Percentiles rank a stretch among this genome's conserved stretches.
phyloP scores from a whole-genome alignment of 2,797 vertebrate species.

The Enteromius viviparus region DNA sequence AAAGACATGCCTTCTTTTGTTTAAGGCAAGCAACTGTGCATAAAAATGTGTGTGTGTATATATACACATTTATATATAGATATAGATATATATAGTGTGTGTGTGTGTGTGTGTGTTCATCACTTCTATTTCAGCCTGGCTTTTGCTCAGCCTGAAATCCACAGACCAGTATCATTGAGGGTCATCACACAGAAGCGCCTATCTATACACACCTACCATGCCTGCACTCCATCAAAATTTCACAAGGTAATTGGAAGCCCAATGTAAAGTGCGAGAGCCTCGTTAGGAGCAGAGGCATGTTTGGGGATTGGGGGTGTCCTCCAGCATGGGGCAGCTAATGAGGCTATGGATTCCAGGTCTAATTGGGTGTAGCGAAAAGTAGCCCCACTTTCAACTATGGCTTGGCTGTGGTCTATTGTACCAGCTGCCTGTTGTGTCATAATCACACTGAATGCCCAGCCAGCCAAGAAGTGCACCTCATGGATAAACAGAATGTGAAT shows the following conservation, averaged over 20 bases:
- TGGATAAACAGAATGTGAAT: conserved; percentile 2
- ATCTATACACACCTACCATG: conserved; percentile 25
- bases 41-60: too few species aligned
- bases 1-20: neutral
- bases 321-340: conserved; percentile 70
- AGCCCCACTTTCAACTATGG: conserved; percentile 44
- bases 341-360: conserved; percentile 71
- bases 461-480: neutral
- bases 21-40: neutral
- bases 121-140: neutral
- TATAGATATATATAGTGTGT: too few species aligned
- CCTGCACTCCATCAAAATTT: conserved; percentile 45
- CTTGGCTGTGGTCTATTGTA: conserved; percentile 29
- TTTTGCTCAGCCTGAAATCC: neutral
- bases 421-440: conserved; percentile 1
- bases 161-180: neutral
- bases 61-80: too few species aligned
- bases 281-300: conserved; percentile 66
- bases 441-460: neutral
- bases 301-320: conserved; percentile 55
- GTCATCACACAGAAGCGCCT: conserved; percentile 15
- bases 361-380: conserved; percentile 65
- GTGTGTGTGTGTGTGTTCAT: neutral
- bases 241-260: conserved; percentile 69
- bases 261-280: conserved; percentile 69